Evolutionary conservation across 2,113 vertebrate genomes (phyloP), one percentile per base, ranked within the genome.

Genomic region (Mustela lutreola): DNA sequence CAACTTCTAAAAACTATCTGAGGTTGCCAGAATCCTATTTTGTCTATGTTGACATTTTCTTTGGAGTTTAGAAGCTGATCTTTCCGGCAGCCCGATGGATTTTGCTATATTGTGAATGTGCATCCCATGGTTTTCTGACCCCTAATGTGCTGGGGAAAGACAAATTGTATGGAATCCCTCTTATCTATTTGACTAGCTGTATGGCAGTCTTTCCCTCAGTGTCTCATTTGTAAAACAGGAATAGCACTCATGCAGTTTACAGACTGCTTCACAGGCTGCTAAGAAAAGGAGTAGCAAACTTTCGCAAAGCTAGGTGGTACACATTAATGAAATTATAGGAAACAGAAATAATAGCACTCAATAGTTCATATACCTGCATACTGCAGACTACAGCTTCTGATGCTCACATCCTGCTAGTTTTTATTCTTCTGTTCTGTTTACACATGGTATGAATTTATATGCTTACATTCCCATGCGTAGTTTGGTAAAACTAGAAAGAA

Each of bases 401-500:
- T 80, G n/a, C n/a, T 92, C 31, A n/a, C 82, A 95, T 90, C 56
- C 73, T 91, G 48, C 62, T 92, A 42, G 62, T 39, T 89, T 83
- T 90, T 91, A 80, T 50, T 90, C 71, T 56, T 93, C 22, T 42
- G 70, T 97, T 87, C 1, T 97, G 7, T 95, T 97, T 96, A 58
- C 83, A 94, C 28, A 65, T 94, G 79, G 89, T 28, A 36, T 88
- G 97, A 97, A 97, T 58, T 94, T 90, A 91, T 91, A 83, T 81
- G 11, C 31, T 97, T 97, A 67, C 12, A 89, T 95, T 98, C 91
- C 96, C 79, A 89, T 48, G 26, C 88, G 21, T 82, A 94, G 14
- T 95, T 98, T 98, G 39, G 84, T 95, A 75, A 98, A 98, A 97
- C 6, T 75, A 94, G 56, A 48, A 97, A 60, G 97, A 97, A 2